Evolutionary conservation across 2,888 invertebrate genomes (phyloP).

Genomic region (Iselma pallidipennis): DNA sequence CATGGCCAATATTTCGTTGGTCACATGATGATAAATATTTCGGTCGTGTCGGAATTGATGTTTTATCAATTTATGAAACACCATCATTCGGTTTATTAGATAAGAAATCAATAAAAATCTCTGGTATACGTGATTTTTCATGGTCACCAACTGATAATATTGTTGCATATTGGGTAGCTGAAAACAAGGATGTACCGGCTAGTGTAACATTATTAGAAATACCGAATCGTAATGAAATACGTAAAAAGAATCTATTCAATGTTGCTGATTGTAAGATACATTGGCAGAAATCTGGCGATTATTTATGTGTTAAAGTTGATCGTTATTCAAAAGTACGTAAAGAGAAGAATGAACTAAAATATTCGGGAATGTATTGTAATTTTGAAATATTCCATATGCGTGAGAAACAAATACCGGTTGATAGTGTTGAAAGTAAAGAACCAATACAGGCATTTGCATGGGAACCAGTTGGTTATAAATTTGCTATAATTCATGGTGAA

Average conservation of each 20-base stretch:
- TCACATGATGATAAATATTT: conserved; percentile 95
- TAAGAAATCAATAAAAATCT: conserved; percentile 91
- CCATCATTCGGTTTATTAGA: conserved; percentile 93
- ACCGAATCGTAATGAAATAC: conserved; percentile 84
- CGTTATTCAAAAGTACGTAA: conserved; percentile 82
- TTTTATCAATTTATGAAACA: conserved; percentile 94
- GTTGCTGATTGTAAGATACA: conserved; percentile 98
- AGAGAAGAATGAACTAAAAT: conserved; percentile 92
- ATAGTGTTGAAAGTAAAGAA: conserved; percentile 95
- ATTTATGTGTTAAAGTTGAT: conserved; percentile 94
- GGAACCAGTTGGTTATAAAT: conserved; percentile 97
- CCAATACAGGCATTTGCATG: conserved; percentile 94
- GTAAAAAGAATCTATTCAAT: conserved; percentile 95
- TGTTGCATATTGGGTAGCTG: conserved; percentile 98
- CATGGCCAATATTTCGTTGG: conserved; percentile 97
- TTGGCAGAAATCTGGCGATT: conserved; percentile 99
- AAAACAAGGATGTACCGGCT: conserved; percentile 95
- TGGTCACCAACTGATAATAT: conserved; percentile 98
- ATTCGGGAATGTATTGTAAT: conserved; percentile 96
- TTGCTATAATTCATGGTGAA: conserved; percentile 96
- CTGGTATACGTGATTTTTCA: conserved; percentile 89
- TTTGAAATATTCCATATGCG: conserved; percentile 99
- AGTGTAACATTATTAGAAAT: conserved; percentile 91
- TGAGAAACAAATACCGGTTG: conserved; percentile 93
- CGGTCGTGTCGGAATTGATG: conserved; percentile 77